Evolutionary conservation across 2,888 invertebrate genomes (phyloP).

Genomic region (Diarsia mendica): DNA sequence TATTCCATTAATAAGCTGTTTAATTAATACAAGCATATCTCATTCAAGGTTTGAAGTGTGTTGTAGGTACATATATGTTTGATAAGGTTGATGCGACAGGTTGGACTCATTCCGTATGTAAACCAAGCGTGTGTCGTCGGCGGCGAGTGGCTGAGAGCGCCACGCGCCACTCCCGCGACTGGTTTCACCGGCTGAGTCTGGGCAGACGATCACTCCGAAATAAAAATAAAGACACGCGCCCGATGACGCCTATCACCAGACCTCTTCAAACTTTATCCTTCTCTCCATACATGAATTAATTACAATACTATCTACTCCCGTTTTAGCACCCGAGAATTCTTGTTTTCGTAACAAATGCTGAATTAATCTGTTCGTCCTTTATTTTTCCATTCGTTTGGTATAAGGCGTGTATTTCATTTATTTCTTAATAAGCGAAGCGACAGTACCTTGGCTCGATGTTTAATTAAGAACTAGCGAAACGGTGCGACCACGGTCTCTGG

Average conservation of each 20-base stretch:
- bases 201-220: conserved; percentile 74
- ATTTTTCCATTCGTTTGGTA: conserved; percentile 73
- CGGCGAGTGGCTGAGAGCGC: conserved; percentile 54
- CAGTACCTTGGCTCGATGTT: conserved; percentile 76
- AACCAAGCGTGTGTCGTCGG: conserved; percentile 51
- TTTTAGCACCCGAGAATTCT: conserved; percentile 71
- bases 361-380: conserved; percentile 68
- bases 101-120: conserved; percentile 37
- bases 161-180: conserved; percentile 75
- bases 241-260: conserved; percentile 69
- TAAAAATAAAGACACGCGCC: conserved; percentile 75
- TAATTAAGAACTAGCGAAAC: conserved; percentile 84
- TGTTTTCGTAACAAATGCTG: conserved; percentile 72
- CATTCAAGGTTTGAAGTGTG: background rate
- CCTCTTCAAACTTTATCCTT: conserved; percentile 62
- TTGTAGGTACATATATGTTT: conserved; percentile 12
- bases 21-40: conserved; percentile 3
- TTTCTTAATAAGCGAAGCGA: conserved; percentile 84
- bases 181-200: conserved; percentile 59
- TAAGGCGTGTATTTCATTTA: conserved; percentile 82
- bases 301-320: conserved; percentile 67
- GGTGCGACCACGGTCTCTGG: conserved; percentile 50
- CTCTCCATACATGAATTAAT: conserved; percentile 33
- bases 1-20: no score
- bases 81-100: conserved; percentile 25